Base-by-base conservation (phyloP, 2,797 vertebrate genomes). In the Sebastes nivosus region DNA sequence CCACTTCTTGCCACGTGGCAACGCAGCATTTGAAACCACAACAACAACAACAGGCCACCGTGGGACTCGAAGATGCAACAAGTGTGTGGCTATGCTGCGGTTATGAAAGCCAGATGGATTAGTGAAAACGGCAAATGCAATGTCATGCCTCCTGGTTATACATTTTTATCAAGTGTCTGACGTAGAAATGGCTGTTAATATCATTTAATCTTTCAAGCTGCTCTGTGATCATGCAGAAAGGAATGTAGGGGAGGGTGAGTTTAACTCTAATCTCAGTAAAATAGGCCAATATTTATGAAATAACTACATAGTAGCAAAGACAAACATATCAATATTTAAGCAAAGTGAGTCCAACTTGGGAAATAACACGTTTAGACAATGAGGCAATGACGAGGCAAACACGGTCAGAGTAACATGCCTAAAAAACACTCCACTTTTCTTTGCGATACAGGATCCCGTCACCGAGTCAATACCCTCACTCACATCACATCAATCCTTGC, bases 401-500 rank as follows among this genome's bases (percentile, higher is more conserved):
- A 34, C 0, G 0, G 16, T 27, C 9, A 14, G 14, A 58, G 29
- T 16, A 27, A 64, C 16, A 20, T 4, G 3, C 52, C 24, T 57
- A 72, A 50, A 65, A 58, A 65, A 3, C 20, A 59, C 36, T 50
- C 12, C 12, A 50, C 12, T 57, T 72, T 71, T 50, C 29, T 55
- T 61, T 61, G 50, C 61, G 46, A 78, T 12, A 75, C 63, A 16
- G 30, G 55, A 86, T 54, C n/a, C 18, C 12, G 64, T 78, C 46
- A 66, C 25, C 2, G 5, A 52, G 12, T 57, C 67, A 76, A 5
- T 64, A 66, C 16, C 16, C 52, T 63, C 54, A 70, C 46, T 76
- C 71, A 80, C 73, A 80, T 83, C 67, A 73, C 59, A 83, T 72
- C 46, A 66, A 27, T 57, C 60, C 25, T 24, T 64, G 36, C 9